phyloP scores from a whole-genome alignment of 2,113 vertebrate species.

The Taurulus bubalis region DNA sequence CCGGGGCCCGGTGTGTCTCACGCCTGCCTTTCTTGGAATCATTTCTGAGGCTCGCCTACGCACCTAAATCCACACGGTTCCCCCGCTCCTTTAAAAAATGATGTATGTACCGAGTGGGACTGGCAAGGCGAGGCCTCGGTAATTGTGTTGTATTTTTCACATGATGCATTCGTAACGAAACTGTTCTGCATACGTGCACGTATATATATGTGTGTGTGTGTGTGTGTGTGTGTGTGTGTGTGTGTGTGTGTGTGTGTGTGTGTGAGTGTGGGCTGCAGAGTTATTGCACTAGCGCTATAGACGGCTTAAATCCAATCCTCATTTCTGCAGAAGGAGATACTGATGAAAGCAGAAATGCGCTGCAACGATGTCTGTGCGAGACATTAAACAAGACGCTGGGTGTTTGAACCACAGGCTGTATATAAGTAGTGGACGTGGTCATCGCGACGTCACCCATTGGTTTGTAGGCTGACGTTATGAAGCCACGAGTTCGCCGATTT shows the following conservation, averaged over 20 bases:
- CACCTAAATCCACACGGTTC: slow-evolving; percentile 9
- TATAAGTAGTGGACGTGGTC: no score
- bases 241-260: slow-evolving; percentile 5
- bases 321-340: slow-evolving; percentile 67
- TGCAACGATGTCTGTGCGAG: slow-evolving; percentile 68
- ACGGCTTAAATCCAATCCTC: slow-evolving; percentile 73
- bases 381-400: slow-evolving; percentile 50
- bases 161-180: slow-evolving; percentile 71
- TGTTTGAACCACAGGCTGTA: slow-evolving; percentile 13
- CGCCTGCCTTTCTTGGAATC: slow-evolving; percentile 22
- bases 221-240: no score
- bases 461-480: no score
- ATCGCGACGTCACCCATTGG: no score
- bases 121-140: slow-evolving; percentile 24
- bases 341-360: slow-evolving; percentile 78
- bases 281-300: slow-evolving; percentile 64
- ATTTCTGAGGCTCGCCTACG: slow-evolving; percentile 27
- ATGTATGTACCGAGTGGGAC: slow-evolving; percentile 50
- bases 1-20: slow-evolving; percentile 36
- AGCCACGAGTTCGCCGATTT: no score
- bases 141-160: slow-evolving; percentile 65
- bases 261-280: slow-evolving; percentile 43
- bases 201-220: slow-evolving; percentile 11
- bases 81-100: slow-evolving; percentile 41
- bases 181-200: slow-evolving; percentile 9